Conservation (phyloP, 2,888 invertebrate genomes). For the Pammene fasciana region DNA sequence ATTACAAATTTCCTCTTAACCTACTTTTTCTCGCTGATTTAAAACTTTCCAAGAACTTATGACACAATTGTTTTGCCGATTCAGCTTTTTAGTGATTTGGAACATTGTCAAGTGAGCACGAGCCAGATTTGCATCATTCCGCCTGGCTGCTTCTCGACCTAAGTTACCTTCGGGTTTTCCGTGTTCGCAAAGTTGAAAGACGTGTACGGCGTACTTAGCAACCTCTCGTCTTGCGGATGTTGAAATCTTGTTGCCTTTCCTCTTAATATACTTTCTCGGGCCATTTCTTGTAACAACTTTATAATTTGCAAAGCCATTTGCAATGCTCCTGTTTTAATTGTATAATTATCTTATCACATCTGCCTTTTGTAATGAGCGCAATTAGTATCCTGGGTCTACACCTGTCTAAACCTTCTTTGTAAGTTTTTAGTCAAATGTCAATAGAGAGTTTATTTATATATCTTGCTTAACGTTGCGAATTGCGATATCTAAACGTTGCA, state of each 20-base stretch:
- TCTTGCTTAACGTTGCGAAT: conserved; percentile 8
- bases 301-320: conserved; percentile 2
- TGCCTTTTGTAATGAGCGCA: conserved; percentile 16
- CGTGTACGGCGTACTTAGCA: conserved; percentile 45
- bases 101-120: conserved; percentile 35
- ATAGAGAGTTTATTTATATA: conserved; percentile 15
- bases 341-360: conserved; percentile 11
- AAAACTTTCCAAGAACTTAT: conserved; percentile 26
- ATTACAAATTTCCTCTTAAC: conserved; percentile 11
- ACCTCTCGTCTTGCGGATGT: conserved; percentile 33
- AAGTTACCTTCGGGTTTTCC: conserved; percentile 44
- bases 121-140: conserved; percentile 34
- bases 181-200: conserved; percentile 46
- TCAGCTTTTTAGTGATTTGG: conserved; percentile 36
- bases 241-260: conserved; percentile 34
- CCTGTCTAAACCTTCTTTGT: conserved; percentile 23
- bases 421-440: conserved; percentile 21
- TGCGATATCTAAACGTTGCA: conserved; percentile 17
- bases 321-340: neutral
- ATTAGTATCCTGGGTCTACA: conserved; percentile 6
- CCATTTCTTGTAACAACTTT: conserved; percentile 23
- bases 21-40: conserved; percentile 9
- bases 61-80: conserved; percentile 29
- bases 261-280: conserved; percentile 29
- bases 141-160: conserved; percentile 33